Evolutionary conservation across 2,797 vertebrate genomes (phyloP).

Genomic region (Agapornis canus): DNA sequence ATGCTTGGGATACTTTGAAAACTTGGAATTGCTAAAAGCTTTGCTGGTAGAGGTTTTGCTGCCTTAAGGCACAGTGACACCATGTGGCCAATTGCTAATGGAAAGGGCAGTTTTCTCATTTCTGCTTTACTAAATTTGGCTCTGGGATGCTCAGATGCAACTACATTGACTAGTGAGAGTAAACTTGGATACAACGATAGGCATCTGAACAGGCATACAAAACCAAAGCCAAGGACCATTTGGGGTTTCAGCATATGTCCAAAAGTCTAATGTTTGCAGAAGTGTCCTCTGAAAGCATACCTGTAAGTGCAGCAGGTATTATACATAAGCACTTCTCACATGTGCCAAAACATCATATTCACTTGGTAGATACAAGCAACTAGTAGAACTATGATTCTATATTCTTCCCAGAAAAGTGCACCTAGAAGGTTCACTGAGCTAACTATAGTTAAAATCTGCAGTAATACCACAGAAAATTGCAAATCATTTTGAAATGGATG

Average conservation of each 20-base stretch:
- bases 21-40: not conserved
- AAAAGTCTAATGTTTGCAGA: not conserved
- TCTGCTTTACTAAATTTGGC: not conserved
- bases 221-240: not conserved
- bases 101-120: not conserved
- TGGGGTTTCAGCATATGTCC: not conserved
- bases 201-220: not conserved
- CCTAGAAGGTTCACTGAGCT: not conserved
- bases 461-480: not conserved
- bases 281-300: not conserved
- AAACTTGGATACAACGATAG: not conserved
- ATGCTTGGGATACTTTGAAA: not conserved
- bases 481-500: not conserved
- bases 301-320: not conserved
- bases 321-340: not conserved
- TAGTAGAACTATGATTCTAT: not conserved
- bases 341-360: not conserved
- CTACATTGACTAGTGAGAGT: not conserved
- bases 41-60: not conserved
- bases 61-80: constrained; percentile 40
- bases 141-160: not conserved
- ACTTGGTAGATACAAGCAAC: not conserved
- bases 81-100: not conserved
- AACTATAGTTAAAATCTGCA: not conserved
- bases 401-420: not conserved